phyloP scores from a whole-genome alignment of 2,113 vertebrate species.

The Oreochromis aureus region DNA sequence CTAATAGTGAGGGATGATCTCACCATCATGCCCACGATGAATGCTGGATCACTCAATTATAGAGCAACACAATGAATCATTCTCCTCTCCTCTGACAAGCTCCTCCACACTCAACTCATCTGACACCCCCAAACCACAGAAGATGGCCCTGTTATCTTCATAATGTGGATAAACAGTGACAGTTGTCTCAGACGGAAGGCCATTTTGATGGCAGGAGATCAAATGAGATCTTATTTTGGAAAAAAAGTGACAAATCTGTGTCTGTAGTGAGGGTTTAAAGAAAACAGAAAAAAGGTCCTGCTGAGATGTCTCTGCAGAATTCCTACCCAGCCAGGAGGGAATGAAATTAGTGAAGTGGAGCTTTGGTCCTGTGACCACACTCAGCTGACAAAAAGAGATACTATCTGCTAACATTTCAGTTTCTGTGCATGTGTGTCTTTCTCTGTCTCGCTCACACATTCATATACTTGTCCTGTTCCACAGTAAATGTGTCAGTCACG shows the following conservation, averaged over 20 bases:
- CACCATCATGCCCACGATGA: slow-evolving; percentile 42
- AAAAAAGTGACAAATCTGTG: slow-evolving; percentile 33
- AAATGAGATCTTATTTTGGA: slow-evolving; percentile 37
- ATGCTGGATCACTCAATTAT: slow-evolving; percentile 60
- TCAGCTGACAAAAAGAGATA: slow-evolving; percentile 29
- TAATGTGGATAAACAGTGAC: slow-evolving; percentile 51
- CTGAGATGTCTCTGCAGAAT: slow-evolving; percentile 3
- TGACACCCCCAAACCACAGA: slow-evolving; percentile 31
- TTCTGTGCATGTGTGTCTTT: background rate
- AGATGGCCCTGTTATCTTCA: slow-evolving; percentile 42
- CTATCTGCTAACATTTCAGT: slow-evolving; percentile 6
- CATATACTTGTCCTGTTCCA: slow-evolving; percentile 42
- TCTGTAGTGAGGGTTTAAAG: background rate
- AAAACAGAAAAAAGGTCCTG: background rate
- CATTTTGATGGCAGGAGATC: slow-evolving; percentile 33
- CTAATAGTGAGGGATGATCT: slow-evolving; percentile 47
- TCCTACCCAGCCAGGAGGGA: background rate
- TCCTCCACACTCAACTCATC: slow-evolving; percentile 51
- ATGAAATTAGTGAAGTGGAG: slow-evolving; percentile 39
- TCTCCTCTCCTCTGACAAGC: slow-evolving; percentile 42
- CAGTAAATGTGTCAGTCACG: slow-evolving; percentile 58
- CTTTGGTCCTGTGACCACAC: slow-evolving; percentile 32
- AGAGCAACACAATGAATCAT: slow-evolving; percentile 56
- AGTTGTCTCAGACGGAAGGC: slow-evolving; percentile 24
- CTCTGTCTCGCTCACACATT: slow-evolving; percentile 23